Evolutionary conservation across 2,113 vertebrate species (phyloP), one percentile per base, ranked within the genome.

Genomic region (Vulpes lagopus): DNA sequence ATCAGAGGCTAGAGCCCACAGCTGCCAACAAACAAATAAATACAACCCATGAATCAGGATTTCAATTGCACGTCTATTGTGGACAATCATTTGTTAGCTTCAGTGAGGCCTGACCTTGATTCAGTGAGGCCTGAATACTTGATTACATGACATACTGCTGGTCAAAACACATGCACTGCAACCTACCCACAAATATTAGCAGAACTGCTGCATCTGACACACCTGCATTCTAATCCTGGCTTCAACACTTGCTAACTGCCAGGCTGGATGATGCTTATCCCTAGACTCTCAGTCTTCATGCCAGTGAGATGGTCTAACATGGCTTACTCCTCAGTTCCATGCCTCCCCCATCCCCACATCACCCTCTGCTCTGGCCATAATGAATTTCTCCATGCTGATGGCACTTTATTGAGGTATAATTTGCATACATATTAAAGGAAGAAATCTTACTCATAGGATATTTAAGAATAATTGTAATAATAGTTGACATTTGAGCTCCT

Each of bases 381-480:
- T 83, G 73, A 62, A 57, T 57, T 69, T 67, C 25, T 92, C 73
- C 55, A 49, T 0, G 38, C 8, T 62, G 73, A 93, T 51, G 86
- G 49, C 53, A 80, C 25, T 91, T 59, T 30, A 79, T 1, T 32
- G 51, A 84, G 30, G 59, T 55, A 76, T 2, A 74, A 86, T 43
- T n/a, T 65, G 27, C 8, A 32, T 5, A n/a, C 0, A 30, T 2
- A 27, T 7, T 22, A 79, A 81, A 84, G 11, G 67, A 64, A 88
- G 15, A 64, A 73, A 35, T 73, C n/a, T 65, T 38, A 91, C 67
- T 35, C 27, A 51, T 5, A 27, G 16, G 14, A 27, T 51, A 64
- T 89, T 43, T 22, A 89, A 94, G 87, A 60, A 81, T 71, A 79
- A 49, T 97, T 27, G 22, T 67, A 62, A 43, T 11, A 91, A 51